Conservation (phyloP, 1,140 invertebrate genomes). For the Ephestia elutella region DNA sequence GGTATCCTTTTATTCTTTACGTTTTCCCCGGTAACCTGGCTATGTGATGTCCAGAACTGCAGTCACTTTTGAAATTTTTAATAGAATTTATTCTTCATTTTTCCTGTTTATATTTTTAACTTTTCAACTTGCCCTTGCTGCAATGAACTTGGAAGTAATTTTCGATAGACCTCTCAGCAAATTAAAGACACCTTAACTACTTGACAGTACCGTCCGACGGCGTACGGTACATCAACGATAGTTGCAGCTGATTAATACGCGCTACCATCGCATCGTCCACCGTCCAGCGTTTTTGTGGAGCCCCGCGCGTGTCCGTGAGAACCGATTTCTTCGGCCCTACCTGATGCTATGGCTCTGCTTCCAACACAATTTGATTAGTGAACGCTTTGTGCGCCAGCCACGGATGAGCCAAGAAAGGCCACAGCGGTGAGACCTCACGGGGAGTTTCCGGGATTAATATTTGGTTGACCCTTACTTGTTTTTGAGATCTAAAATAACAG, state of each 20-base stretch:
- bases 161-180: too few relatives aligned
- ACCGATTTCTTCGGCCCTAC: constrained; percentile 30
- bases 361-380: background rate
- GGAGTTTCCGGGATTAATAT: background rate
- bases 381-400: background rate
- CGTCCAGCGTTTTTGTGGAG: constrained; percentile 35
- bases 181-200: background rate
- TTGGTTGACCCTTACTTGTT: background rate
- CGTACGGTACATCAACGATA: constrained; percentile 12
- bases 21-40: too few relatives aligned
- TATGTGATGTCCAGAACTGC: too few relatives aligned
- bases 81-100: too few relatives aligned
- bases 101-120: too few relatives aligned
- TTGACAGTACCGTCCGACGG: constrained; percentile 3
- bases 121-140: too few relatives aligned
- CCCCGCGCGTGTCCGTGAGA: constrained; percentile 56
- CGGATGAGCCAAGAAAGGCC: background rate
- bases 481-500: too few relatives aligned
- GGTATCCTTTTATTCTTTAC: too few relatives aligned
- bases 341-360: constrained; percentile 8
- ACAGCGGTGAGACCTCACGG: background rate
- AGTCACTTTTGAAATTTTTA: too few relatives aligned
- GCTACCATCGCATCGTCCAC: constrained; percentile 42
- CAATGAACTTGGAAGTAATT: too few relatives aligned
- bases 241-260: constrained; percentile 50